Evolutionary conservation across 2,797 vertebrate species (phyloP), one percentile per base, ranked within the genome.

Genomic region (Phrynocephalus guinanensis): DNA sequence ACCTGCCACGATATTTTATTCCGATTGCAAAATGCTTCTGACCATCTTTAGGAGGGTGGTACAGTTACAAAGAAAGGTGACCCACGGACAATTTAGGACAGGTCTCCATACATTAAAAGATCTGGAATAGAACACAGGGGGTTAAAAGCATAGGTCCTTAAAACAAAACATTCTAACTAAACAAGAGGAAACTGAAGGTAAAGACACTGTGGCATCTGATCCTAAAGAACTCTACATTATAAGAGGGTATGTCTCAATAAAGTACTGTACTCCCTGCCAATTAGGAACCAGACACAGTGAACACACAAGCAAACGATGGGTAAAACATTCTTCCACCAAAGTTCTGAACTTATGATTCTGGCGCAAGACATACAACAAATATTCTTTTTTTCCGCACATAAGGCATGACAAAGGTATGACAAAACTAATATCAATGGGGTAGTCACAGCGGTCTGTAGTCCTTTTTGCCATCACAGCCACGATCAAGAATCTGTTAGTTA

Each of bases 311-410:
- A 90, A 90, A 88, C 86, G 18, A 1, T 83, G 63, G 83, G 88
- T 63, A 86, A 83, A 93, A 90, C 93, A 93, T 79, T 86, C 82
- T 90, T 93, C 92, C 90, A 93, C 90, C 91, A 89, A 90, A 93
- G 93, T 93, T 84, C 52, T 28, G 83, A 88, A 85, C 93, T 87
- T 87, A 67, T 75, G 91, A 94, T 72, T 52, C 86, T 85, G 91
- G 95, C 93, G 48, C 44, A 22, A 11, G 15, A 73, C n/a, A n/a
- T 3, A 20, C 0, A 28, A 28, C 0, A 28, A 28, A 70, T 73
- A 33, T 73, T 28, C 1, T 30, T 56, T 52, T n/a, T 44, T 15
- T 70, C 26, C 66, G 20, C 87, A 73, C n/a, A 44, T 44, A 70
- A 75, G n/a, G 1, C 38, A n/a, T 73, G 22, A 28, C 56, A 33